These are phyloP conservation scores for Cybosia mesomella DNA, from an alignment of 2,888 invertebrate species.

Conservation along the genomic window DNA sequence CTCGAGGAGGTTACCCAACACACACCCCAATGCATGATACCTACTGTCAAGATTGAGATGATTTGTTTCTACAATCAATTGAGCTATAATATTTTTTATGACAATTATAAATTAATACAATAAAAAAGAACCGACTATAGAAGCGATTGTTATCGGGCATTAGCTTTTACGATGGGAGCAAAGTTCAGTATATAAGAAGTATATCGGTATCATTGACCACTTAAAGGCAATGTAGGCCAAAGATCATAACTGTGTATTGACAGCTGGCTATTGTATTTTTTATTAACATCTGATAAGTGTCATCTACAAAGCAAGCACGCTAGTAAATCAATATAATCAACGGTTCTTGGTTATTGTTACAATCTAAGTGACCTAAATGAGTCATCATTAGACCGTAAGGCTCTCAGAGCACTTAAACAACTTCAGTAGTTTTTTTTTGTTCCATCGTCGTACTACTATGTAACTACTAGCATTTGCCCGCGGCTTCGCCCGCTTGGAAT, in stretches of 20 bases:
- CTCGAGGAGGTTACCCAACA: too few relatives aligned
- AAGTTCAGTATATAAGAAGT: conserved; percentile 27
- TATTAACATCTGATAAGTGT: conserved; percentile 23
- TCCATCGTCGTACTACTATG: not conserved
- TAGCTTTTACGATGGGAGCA: conserved; percentile 23
- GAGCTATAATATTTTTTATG: conserved; percentile 24
- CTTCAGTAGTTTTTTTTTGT: not conserved
- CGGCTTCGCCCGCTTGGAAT: too few relatives aligned
- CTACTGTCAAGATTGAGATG: conserved; percentile 10
- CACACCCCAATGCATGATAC: too few relatives aligned
- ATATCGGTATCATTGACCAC: conserved; percentile 31
- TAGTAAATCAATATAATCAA: conserved; percentile 17
- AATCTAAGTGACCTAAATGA: conserved; percentile 16
- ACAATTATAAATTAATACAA: conserved; percentile 31
- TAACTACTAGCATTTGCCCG: too few relatives aligned
- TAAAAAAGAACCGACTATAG: conserved; percentile 29
- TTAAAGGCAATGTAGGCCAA: conserved; percentile 39
- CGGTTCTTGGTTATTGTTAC: conserved; percentile 19
- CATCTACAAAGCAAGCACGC: conserved; percentile 15
- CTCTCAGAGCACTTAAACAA: not conserved
- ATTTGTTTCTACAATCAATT: conserved; percentile 23
- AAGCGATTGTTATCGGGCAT: conserved; percentile 26
- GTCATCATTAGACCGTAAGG: conserved; percentile 8
- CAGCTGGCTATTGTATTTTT: conserved; percentile 20
- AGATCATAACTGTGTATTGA: conserved; percentile 44